These are phyloP conservation scores for Atta cephalotes DNA, from an alignment of 1,140 invertebrate genomes.

Conservation along the genomic window DNA sequence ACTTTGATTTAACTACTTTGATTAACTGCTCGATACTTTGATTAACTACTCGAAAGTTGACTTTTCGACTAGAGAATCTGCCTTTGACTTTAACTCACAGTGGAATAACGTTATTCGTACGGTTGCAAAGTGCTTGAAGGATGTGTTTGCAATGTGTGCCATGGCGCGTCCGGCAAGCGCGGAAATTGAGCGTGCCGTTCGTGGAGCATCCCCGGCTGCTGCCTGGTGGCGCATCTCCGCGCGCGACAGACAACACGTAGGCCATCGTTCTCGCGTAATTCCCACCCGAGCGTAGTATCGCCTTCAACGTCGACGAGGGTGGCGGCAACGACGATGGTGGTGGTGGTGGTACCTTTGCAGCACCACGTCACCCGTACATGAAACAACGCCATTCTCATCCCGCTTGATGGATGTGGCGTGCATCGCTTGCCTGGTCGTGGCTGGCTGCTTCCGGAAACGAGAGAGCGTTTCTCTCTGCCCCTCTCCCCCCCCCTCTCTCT, in stretches of 20 bases:
- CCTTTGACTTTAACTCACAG: background rate
- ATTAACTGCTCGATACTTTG: background rate
- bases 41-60: background rate
- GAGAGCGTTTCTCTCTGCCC: conserved; percentile 2
- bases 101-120: background rate
- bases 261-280: conserved; percentile 70
- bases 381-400: conserved; percentile 75
- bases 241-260: conserved; percentile 57
- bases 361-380: conserved; percentile 67
- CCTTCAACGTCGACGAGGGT: conserved; percentile 31
- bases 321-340: background rate
- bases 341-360: conserved; percentile 23
- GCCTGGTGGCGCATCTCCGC: background rate
- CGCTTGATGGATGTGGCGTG: conserved; percentile 75
- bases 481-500: background rate
- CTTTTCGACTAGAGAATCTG: no score
- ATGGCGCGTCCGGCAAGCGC: conserved; percentile 15
- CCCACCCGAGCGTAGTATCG: conserved; percentile 63
- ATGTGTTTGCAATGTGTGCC: conserved; percentile 21
- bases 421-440: conserved; percentile 66
- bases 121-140: background rate
- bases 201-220: background rate
- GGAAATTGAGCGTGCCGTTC: conserved; percentile 57
- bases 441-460: conserved; percentile 64
- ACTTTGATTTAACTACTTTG: background rate